These are phyloP conservation scores for Sceloporus tristichus DNA, from an alignment of 2,113 vertebrate species.

Conservation along the genomic window DNA sequence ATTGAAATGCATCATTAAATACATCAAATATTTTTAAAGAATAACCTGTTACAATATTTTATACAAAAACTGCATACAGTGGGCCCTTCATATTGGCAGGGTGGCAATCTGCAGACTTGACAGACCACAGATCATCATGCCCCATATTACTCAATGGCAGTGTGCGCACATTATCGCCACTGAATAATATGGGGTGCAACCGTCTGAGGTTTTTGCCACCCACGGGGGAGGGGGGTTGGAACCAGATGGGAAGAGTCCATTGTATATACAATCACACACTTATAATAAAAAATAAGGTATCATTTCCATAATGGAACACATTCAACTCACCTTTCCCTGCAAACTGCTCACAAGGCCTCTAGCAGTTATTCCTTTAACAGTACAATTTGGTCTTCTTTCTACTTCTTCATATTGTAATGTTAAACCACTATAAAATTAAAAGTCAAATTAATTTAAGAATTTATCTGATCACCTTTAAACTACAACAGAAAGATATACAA, in stretches of 20 bases:
- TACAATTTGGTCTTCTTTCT: slow-evolving; percentile 69
- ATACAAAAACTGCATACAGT: not conserved
- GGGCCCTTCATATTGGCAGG: too few relatives aligned
- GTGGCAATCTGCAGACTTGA: too few relatives aligned
- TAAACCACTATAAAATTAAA: slow-evolving; percentile 81
- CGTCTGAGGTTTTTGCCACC: too few relatives aligned
- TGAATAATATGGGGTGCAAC: too few relatives aligned
- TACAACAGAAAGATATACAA: not conserved
- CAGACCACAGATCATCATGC: too few relatives aligned
- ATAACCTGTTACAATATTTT: not conserved
- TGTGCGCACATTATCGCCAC: too few relatives aligned
- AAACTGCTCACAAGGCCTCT: slow-evolving; percentile 81
- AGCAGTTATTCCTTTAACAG: slow-evolving; percentile 84
- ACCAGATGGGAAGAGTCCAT: too few relatives aligned
- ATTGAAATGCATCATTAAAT: not conserved
- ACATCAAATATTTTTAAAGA: not conserved
- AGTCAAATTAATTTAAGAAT: slow-evolving; percentile 33
- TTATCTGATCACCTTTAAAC: not conserved
- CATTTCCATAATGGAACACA: slow-evolving; percentile 33
- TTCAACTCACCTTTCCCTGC: slow-evolving; percentile 84
- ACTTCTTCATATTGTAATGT: slow-evolving; percentile 79
- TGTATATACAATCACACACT: not conserved
- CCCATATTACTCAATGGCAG: too few relatives aligned
- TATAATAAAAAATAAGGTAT: not conserved
- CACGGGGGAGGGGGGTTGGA: too few relatives aligned